Base-by-base conservation (phyloP, 2,113 vertebrate genomes). In the Alouatta palliata region DNA sequence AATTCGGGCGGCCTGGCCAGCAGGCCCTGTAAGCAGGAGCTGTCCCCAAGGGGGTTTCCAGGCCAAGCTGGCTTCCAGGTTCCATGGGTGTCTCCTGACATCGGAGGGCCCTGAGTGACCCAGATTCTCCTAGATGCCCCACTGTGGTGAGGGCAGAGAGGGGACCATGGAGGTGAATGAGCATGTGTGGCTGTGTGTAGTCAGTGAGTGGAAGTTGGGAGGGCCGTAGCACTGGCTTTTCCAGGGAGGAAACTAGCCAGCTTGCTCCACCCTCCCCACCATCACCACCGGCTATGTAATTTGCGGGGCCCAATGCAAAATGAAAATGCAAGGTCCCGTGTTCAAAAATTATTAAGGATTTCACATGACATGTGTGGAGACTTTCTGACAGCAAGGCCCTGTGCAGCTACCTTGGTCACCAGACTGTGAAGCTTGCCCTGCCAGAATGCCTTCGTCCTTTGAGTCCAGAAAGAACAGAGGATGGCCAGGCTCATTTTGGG, bases 1-100 rank as follows among this genome's bases (percentile, higher is more conserved):
- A 96, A 97, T 96, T 94, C 12, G 25, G 58, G 77, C 76, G 73
- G 68, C 95, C 88, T 5, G 32, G 90, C 82, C 97, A 96, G 92
- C 92, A 87, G 85, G 40, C 71, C 76, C 96, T 90, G 32, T 19
- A 81, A 95, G 85, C 70, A 82, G 83, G 43, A 94, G 32, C 77
- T 85, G 73, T 96, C 71, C 80, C 88, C 64, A 54, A 54, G 79
- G 92, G 82, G 66, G n/a, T 82, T 94, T 96, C 95, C 97, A 96
- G 87, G 52, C 61, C 20, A 79, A 91, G 54, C 23, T 25, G 56
- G 12, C 49, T 66, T 89, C 83, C 54, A 97, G 92, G 27, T 73
- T 86, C 84, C 58, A 0, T 27, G 94, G 95, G 77, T 94, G 37
- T 35, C 52, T 95, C 43, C 80, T 85, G 80, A 64, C 13, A 35